Percentiles rank a stretch among this genome's conserved stretches.
Evolutionary conservation across 30 jellyfish, hydroid and myxozoan species (phyloP).

Genomic region (Cassiopea andromeda): DNA sequence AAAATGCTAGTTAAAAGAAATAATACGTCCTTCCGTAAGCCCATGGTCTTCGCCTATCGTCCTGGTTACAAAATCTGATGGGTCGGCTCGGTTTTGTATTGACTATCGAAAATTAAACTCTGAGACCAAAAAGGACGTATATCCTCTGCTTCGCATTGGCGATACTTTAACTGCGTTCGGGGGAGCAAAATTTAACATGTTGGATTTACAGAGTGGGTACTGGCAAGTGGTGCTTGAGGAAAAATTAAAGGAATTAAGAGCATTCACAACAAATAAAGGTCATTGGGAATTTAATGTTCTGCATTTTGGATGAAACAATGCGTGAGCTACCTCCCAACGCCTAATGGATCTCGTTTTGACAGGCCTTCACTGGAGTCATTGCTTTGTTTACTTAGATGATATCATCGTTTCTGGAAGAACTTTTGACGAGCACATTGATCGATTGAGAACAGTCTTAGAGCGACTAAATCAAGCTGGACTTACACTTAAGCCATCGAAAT

Average conservation of each 20-base stretch:
- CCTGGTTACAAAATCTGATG: background rate
- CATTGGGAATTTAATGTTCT: background rate
- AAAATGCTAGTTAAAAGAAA: conserved; percentile 36
- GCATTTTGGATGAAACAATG: no score
- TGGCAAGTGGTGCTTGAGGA: conserved; percentile 38
- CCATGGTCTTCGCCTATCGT: conserved; percentile 70
- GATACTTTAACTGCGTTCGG: background rate
- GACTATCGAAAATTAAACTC: background rate
- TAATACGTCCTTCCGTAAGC: conserved; percentile 42
- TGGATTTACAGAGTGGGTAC: conserved; percentile 10
- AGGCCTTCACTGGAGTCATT: no score
- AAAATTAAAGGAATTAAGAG: background rate
- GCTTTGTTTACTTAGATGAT: no score
- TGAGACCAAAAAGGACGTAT: background rate
- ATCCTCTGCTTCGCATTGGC: background rate
- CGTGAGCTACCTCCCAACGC: no score
- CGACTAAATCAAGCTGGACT: no score
- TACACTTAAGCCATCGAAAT: no score
- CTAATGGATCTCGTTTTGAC: no score
- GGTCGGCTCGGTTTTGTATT: background rate
- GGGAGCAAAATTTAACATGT: background rate
- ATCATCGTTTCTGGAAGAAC: no score
- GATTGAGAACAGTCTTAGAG: no score
- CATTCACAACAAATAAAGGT: background rate
- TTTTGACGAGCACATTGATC: no score